Evolutionary conservation across 2,113 vertebrate genomes (phyloP).

Genomic region (Ailuropoda melanoleuca): DNA sequence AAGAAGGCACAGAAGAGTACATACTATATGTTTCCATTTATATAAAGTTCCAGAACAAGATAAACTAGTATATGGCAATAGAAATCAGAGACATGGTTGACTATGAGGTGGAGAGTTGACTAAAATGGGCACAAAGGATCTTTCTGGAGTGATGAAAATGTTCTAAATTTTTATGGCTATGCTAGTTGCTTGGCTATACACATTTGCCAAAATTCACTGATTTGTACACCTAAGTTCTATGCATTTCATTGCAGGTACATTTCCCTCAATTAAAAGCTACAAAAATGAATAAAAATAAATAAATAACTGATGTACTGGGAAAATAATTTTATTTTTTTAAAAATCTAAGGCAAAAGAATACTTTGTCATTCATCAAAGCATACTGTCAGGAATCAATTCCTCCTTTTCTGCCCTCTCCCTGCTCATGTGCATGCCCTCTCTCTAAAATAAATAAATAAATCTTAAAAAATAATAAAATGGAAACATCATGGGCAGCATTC

Average conservation of each 20-base stretch:
- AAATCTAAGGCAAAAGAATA: not conserved
- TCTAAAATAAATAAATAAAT: not conserved
- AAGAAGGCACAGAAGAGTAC: not conserved
- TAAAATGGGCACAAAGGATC: not conserved
- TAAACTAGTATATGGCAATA: not conserved
- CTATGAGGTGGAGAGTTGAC: not conserved
- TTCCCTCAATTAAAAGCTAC: not conserved
- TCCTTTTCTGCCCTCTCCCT: not conserved
- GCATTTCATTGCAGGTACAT: not conserved
- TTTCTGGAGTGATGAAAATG: not conserved
- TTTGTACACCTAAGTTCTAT: not conserved
- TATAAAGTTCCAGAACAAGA: not conserved
- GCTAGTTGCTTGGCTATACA: not conserved
- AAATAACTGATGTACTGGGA: not conserved
- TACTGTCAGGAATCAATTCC: not conserved
- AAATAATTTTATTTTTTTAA: not conserved
- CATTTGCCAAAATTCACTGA: not conserved
- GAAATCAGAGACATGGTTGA: not conserved
- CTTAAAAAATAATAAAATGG: conserved; percentile 83
- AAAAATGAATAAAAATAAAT: not conserved
- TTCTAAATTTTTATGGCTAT: not conserved
- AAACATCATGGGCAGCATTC: conserved; percentile 89
- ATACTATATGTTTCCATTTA: not conserved
- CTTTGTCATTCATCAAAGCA: not conserved
- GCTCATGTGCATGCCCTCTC: not conserved